Conservation (phyloP, 2,113 vertebrate species). For the Sturnus vulgaris region DNA sequence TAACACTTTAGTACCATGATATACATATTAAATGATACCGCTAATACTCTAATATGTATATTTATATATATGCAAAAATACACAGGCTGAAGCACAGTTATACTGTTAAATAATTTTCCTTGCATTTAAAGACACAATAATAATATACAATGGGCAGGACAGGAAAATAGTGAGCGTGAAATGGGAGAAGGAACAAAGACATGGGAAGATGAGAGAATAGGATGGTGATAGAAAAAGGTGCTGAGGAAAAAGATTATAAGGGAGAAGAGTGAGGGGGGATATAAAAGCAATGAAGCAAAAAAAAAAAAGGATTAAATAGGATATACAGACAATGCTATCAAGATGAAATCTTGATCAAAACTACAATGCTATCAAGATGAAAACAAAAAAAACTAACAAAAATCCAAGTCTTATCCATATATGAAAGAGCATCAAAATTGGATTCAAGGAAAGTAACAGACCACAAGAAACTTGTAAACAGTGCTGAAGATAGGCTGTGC, state of each 20-base stretch:
- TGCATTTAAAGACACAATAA: background rate
- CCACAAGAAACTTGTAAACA: background rate
- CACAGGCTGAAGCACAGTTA: background rate
- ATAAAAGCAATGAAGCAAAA: background rate
- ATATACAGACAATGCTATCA: background rate
- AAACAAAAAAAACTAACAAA: background rate
- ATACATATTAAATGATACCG: background rate
- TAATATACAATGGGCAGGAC: background rate
- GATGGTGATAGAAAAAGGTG: background rate
- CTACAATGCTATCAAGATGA: background rate
- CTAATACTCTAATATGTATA: background rate
- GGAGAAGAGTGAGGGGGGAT: accelerated
- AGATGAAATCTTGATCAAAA: too few species aligned
- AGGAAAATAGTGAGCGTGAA: background rate
- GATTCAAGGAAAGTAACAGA: background rate
- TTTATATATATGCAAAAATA: background rate
- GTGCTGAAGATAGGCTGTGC: accelerated
- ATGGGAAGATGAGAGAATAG: background rate
- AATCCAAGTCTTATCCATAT: background rate
- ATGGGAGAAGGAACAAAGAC: background rate
- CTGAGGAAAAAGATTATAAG: background rate
- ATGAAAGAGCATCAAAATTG: background rate
- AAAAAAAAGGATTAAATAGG: background rate
- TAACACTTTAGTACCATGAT: background rate
- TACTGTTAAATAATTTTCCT: background rate